phyloP scores from a whole-genome alignment of 2,113 vertebrate genomes.

The Nibea albiflora region DNA sequence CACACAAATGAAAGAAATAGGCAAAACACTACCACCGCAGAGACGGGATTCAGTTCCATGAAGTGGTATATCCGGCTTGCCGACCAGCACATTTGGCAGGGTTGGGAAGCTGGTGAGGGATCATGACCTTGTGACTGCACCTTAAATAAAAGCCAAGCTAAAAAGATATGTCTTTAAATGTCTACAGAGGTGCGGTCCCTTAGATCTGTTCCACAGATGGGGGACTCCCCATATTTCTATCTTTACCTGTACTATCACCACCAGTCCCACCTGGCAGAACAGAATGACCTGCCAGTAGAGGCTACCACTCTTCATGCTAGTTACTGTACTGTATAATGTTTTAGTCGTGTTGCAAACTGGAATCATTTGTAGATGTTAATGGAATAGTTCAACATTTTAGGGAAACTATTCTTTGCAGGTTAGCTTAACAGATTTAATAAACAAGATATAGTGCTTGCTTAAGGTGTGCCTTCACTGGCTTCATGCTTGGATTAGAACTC shows the following conservation, averaged over 20 bases:
- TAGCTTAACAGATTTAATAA: not conserved
- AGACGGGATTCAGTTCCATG: not conserved
- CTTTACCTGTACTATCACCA: not conserved
- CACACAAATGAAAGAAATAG: conserved; percentile 23
- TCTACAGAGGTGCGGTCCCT: too few relatives aligned
- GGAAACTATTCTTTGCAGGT: not conserved
- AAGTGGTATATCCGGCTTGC: not conserved
- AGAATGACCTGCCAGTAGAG: not conserved
- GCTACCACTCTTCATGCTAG: not conserved
- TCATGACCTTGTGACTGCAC: not conserved
- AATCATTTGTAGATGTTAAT: not conserved
- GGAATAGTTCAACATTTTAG: not conserved
- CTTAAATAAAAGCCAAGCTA: too few relatives aligned
- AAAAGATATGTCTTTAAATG: too few relatives aligned
- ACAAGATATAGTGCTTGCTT: too few relatives aligned
- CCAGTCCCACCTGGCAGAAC: not conserved
- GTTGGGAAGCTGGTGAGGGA: conserved; percentile 2
- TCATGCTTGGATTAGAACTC: too few relatives aligned
- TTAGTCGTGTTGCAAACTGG: not conserved
- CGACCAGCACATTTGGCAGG: not conserved
- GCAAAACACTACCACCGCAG: conserved; percentile 24
- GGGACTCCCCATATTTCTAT: too few relatives aligned
- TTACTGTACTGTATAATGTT: not conserved
- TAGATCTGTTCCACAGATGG: too few relatives aligned
- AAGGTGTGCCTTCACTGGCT: too few relatives aligned